Conservation (phyloP, 2,797 vertebrate genomes). For the Argentina silus region DNA sequence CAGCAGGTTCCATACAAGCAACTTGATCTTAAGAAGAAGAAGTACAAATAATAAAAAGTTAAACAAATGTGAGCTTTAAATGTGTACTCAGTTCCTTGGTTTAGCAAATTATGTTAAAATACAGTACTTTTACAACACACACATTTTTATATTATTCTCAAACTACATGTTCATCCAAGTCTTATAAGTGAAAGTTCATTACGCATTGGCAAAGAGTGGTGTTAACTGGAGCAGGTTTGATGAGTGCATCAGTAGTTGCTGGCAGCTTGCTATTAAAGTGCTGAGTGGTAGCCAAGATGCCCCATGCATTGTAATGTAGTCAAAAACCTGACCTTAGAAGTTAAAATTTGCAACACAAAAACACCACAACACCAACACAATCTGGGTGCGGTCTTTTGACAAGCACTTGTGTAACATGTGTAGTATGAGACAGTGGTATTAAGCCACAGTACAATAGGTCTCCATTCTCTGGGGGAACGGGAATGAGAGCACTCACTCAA, state of each 20-base stretch:
- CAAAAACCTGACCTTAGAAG: neutral
- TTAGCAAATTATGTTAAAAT: neutral
- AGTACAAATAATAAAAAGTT: slow-evolving; percentile 24
- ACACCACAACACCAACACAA: too few species aligned
- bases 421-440: neutral
- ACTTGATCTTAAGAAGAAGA: slow-evolving; percentile 81
- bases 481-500: slow-evolving; percentile 80
- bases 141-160: too few species aligned
- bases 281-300: too few species aligned
- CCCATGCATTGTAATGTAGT: too few species aligned
- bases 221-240: too few species aligned
- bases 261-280: too few species aligned
- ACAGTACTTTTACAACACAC: neutral
- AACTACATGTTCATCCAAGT: too few species aligned
- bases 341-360: neutral
- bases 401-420: neutral
- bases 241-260: too few species aligned
- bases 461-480: neutral
- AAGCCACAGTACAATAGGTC: neutral
- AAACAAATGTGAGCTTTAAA: neutral
- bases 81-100: neutral
- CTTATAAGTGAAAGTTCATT: too few species aligned
- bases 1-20: slow-evolving; percentile 94
- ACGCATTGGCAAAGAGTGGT: too few species aligned
- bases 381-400: neutral